phyloP scores from a whole-genome alignment of 2,113 vertebrate genomes.

The Setophaga kirtlandii region DNA sequence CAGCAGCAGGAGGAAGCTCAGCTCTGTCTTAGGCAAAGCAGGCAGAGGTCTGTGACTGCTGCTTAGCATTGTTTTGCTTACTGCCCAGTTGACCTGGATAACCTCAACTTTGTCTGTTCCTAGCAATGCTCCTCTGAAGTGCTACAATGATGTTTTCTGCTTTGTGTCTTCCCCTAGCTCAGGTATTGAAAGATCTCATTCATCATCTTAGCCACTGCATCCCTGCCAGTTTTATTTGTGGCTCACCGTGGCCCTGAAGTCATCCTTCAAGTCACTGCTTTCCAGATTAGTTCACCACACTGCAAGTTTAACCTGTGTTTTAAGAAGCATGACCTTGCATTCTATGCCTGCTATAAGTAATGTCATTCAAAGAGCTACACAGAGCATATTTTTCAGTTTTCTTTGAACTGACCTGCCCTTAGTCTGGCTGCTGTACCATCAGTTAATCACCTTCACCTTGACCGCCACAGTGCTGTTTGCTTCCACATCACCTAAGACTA shows the following conservation, averaged over 20 bases:
- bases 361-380: not conserved
- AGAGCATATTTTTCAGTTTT: slow-evolving; percentile 10
- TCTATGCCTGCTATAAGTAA: slow-evolving; percentile 18
- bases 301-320: slow-evolving; percentile 19
- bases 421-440: not conserved
- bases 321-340: slow-evolving; percentile 22
- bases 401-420: not conserved
- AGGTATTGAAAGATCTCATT: not conserved
- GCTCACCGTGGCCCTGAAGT: not conserved
- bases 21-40: not conserved
- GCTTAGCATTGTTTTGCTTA: not conserved
- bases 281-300: slow-evolving; percentile 2
- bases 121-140: not conserved
- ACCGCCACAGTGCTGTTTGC: not conserved
- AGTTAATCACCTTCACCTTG: slow-evolving; percentile 6
- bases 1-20: not conserved
- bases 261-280: slow-evolving; percentile 27
- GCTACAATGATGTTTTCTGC: not conserved
- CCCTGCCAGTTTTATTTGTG: not conserved
- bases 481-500: not conserved
- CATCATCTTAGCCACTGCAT: not conserved
- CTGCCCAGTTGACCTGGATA: not conserved
- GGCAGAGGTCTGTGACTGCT: not conserved
- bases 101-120: not conserved
- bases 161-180: not conserved